phyloP scores from a whole-genome alignment of 2,888 invertebrate species.

The Eudasyphora cyanicolor region DNA sequence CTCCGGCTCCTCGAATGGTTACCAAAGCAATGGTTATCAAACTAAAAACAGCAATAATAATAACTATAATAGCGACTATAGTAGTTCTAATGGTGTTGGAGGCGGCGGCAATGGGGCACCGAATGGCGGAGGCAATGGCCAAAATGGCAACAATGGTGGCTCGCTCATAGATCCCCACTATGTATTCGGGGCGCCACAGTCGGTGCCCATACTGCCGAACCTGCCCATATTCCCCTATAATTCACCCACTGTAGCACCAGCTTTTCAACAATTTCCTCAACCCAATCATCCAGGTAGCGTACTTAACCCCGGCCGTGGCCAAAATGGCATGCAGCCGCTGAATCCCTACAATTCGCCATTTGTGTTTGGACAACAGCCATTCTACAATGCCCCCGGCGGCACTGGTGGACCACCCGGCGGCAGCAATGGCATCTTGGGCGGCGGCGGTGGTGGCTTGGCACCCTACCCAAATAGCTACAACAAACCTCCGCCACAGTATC shows the following conservation, averaged over 20 bases:
- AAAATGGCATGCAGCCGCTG: conserved; percentile 77
- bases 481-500: conserved; percentile 79
- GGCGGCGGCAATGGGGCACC: conserved; percentile 59
- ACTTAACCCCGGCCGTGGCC: conserved; percentile 77
- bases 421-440: conserved; percentile 71
- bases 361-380: conserved; percentile 79
- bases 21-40: conserved; percentile 61
- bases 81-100: conserved; percentile 65
- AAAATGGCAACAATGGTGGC: conserved; percentile 68
- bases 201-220: conserved; percentile 77
- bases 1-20: conserved; percentile 59
- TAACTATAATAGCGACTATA: conserved; percentile 63
- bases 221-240: conserved; percentile 79
- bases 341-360: conserved; percentile 79
- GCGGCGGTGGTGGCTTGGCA: conserved; percentile 72
- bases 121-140: conserved; percentile 67
- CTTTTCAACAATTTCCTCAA: conserved; percentile 80
- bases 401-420: conserved; percentile 79
- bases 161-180: conserved; percentile 78
- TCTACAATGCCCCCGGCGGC: conserved; percentile 75
- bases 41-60: conserved; percentile 67
- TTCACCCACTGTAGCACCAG: conserved; percentile 77
- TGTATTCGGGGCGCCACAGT: conserved; percentile 78
- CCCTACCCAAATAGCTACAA: conserved; percentile 79
- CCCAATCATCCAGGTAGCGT: conserved; percentile 79